Conservation (phyloP, 2,113 vertebrate genomes). For the Laterallus jamaicensis region DNA sequence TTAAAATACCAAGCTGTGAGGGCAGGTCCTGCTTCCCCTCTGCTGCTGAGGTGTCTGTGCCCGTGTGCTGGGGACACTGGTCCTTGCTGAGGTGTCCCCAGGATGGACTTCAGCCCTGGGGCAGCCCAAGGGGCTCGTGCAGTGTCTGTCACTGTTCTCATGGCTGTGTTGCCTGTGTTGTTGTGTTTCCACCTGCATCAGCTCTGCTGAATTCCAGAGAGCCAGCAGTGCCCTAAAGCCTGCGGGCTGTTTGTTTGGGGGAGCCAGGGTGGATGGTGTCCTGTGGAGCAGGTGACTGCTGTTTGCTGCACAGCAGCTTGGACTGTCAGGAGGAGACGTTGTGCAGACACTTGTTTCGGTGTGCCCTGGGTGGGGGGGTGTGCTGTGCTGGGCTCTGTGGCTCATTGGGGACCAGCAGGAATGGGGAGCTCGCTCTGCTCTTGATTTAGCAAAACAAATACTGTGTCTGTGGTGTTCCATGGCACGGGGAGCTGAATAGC, state of each 20-base stretch:
- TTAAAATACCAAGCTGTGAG: too few relatives aligned
- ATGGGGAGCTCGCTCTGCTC: not conserved
- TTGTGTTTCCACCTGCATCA: fast-evolving
- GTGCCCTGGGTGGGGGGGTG: not conserved
- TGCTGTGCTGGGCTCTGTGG: too few relatives aligned
- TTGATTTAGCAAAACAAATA: not conserved
- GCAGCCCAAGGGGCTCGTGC: not conserved
- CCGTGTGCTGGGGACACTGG: too few relatives aligned
- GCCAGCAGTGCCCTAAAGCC: not conserved
- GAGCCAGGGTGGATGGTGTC: fast-evolving
- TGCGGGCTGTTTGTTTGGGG: fast-evolving
- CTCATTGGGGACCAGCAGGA: not conserved
- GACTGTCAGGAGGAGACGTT: not conserved
- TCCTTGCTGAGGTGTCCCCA: not conserved
- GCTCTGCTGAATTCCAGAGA: not conserved
- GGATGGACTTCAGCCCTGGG: not conserved
- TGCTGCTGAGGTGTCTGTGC: not conserved
- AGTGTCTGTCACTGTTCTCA: fast-evolving
- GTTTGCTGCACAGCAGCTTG: fast-evolving
- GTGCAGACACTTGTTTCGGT: not conserved
- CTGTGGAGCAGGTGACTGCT: fast-evolving
- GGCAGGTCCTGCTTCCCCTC: not conserved
- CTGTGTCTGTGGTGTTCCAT: too few relatives aligned
- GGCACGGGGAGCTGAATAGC: too few relatives aligned
- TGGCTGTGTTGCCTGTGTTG: not conserved